These are phyloP conservation scores for Pachyramphus minor DNA, from an alignment of 2,113 vertebrate genomes.

Conservation along the genomic window DNA sequence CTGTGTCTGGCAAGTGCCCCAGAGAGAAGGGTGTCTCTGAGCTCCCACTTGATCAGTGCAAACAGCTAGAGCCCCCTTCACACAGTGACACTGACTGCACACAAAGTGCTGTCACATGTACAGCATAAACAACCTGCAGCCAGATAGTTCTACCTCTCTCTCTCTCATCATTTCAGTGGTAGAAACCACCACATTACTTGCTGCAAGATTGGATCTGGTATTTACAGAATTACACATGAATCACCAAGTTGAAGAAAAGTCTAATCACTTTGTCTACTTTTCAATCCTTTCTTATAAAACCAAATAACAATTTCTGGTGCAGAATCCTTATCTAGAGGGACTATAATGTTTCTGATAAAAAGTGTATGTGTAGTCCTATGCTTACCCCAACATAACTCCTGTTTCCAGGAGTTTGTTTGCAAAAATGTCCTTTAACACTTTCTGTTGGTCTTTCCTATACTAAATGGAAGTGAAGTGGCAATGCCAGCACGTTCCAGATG, in stretches of 20 bases:
- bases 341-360: neutral
- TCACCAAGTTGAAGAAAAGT: neutral
- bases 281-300: neutral
- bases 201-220: neutral
- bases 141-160: neutral
- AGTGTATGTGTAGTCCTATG: accelerated
- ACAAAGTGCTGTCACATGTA: neutral
- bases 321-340: neutral
- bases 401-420: neutral
- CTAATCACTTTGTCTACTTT: neutral
- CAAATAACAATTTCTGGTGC: neutral
- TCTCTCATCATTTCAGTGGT: neutral
- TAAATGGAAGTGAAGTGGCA: neutral
- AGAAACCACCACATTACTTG: neutral
- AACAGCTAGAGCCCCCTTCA: neutral
- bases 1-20: neutral
- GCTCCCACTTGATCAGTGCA: accelerated
- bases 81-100: neutral
- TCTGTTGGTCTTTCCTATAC: neutral
- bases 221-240: neutral
- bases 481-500: neutral
- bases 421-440: neutral
- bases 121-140: neutral
- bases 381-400: neutral
- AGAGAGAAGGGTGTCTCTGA: neutral